Evolutionary conservation across 2,888 invertebrate genomes (phyloP), one percentile per base, ranked within the genome.

Genomic region (Drosophila robusta): DNA sequence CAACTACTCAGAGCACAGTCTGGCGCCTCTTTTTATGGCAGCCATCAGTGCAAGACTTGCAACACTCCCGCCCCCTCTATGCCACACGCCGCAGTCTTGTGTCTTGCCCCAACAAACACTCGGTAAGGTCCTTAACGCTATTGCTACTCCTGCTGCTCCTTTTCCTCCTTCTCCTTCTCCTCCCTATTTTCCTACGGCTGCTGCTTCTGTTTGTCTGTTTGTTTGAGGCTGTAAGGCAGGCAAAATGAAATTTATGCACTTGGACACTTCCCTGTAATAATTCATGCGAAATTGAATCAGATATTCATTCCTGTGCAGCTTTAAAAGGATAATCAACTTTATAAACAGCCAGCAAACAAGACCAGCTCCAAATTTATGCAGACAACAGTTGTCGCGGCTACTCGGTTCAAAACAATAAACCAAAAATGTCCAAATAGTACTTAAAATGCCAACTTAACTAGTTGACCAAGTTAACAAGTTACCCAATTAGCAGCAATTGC

Each of bases 281-380:
- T 89, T 87, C 87, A 87, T 88, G 81, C 78, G 73, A 88, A 88
- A 87, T 88, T 83, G 88, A 89, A 89, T 89, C 89, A 86, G 87
- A 89, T 87, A 87, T 85, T 87, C 74, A 85, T 79, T 72, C 69
- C 77, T 71, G 62, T 79, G 80, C 83, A 88, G 83, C 81, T 84
- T 84, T 79, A 80, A 89, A 78, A 76, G 69, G 83, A 89, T 89
- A 87, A 87, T 87, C 88, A 87, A 89, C 81, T 75, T 73, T 74
- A 80, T 80, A 88, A 84, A 64, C 69, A 54, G 54, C 44, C 65
- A 63, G 38, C 52, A 57, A 62, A 65, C 45, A 63, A 34, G 34
- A 42, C 51, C 36, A 62, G 49, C 50, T n/a, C 22, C 41, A 67
- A 80, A 84, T 87, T 82, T 78, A 84, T 87, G 74, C 70, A 60